Percentiles rank a stretch among this genome's conserved stretches.
phyloP scores from a whole-genome alignment of 2,888 invertebrate species.

The Lordiphosa andalusiaca region DNA sequence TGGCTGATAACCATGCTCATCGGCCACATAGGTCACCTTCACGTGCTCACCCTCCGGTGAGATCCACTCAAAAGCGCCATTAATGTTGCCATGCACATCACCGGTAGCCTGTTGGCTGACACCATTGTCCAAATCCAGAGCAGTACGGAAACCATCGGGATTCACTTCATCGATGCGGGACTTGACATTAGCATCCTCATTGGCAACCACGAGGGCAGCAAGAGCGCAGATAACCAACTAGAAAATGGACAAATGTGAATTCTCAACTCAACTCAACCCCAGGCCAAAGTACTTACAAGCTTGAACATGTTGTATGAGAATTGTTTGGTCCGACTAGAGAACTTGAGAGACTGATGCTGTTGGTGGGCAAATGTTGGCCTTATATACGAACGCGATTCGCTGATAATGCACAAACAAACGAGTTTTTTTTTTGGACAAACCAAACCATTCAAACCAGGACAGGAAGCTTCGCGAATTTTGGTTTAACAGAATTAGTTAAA shows the following conservation, averaged over 20 bases:
- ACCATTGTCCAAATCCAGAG: constrained; percentile 55
- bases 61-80: constrained; percentile 58
- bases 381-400: constrained; percentile 40
- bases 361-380: constrained; percentile 16
- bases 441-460: no score
- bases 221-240: constrained; percentile 58
- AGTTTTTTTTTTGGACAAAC: no score
- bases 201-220: constrained; percentile 48
- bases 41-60: constrained; percentile 70
- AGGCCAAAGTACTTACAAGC: constrained; percentile 44
- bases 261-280: neutral
- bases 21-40: constrained; percentile 61
- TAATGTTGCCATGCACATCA: constrained; percentile 64
- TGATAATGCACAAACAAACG: no score
- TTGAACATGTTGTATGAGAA: constrained; percentile 57
- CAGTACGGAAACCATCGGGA: constrained; percentile 62
- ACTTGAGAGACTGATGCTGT: constrained; percentile 54
- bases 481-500: no score
- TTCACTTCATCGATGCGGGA: constrained; percentile 53
- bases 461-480: no score
- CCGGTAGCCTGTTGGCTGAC: constrained; percentile 45
- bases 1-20: constrained; percentile 74
- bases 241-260: neutral
- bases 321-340: constrained; percentile 34
- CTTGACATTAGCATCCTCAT: constrained; percentile 45